phyloP scores from a whole-genome alignment of 2,113 vertebrate genomes.

The Nibea albiflora region DNA sequence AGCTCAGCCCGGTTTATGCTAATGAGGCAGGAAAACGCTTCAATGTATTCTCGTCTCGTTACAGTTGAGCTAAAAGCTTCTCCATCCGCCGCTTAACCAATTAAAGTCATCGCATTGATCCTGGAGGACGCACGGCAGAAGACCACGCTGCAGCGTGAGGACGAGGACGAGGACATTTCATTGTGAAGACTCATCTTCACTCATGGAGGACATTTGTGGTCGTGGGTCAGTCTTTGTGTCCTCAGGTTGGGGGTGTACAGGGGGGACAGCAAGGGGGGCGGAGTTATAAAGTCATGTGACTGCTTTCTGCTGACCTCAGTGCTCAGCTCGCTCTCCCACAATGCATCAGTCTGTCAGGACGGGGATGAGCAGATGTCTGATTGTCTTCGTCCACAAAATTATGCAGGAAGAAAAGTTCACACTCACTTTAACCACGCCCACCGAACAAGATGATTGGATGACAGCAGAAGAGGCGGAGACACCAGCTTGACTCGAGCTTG shows the following conservation, averaged over 20 bases:
- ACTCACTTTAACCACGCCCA: slow-evolving; percentile 94
- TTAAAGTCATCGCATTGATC: slow-evolving; percentile 97
- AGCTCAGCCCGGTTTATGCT: slow-evolving; percentile 91
- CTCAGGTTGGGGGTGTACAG: slow-evolving; percentile 88
- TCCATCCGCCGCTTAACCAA: slow-evolving; percentile 99
- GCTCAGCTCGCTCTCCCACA: slow-evolving; percentile 90
- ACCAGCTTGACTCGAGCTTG: slow-evolving; percentile 1
- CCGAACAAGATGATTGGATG: slow-evolving; percentile 96
- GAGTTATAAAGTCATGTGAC: slow-evolving; percentile 99
- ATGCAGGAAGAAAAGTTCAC: slow-evolving; percentile 94
- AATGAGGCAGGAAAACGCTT: slow-evolving; percentile 92
- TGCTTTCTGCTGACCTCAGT: slow-evolving; percentile 96
- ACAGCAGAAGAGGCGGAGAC: slow-evolving; percentile 9
- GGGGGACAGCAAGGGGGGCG: slow-evolving; percentile 89
- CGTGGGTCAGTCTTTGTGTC: slow-evolving; percentile 82
- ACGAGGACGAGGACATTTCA: too few relatives aligned
- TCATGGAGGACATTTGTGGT: slow-evolving; percentile 46
- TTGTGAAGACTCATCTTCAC: too few relatives aligned
- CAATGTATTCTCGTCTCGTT: slow-evolving; percentile 98
- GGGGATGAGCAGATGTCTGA: slow-evolving; percentile 99
- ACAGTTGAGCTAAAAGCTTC: slow-evolving; percentile 93
- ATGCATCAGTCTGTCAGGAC: slow-evolving; percentile 97
- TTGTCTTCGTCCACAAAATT: slow-evolving; percentile 99
- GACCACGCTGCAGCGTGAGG: too few relatives aligned
- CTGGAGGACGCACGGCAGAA: too few relatives aligned